Evolutionary conservation across 2,888 invertebrate species (phyloP).

Genomic region (Melitaea athalia): DNA sequence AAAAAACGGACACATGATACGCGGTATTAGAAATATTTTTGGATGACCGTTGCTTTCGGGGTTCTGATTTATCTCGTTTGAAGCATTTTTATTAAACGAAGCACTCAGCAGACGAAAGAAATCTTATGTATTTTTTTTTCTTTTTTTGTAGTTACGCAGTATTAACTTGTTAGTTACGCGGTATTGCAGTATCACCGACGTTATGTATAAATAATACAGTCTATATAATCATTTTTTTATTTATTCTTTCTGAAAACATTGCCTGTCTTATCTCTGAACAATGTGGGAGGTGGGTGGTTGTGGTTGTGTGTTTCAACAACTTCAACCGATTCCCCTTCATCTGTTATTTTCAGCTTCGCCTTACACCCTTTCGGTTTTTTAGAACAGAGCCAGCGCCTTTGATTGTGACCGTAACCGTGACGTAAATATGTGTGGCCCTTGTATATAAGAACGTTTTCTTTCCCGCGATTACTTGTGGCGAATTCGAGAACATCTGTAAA

Average conservation of each 20-base stretch:
- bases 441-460: slow-evolving; percentile 39
- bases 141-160: too few species aligned
- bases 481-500: slow-evolving; percentile 36
- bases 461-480: slow-evolving; percentile 41
- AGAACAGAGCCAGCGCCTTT: slow-evolving; percentile 41
- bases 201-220: too few species aligned
- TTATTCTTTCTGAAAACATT: slow-evolving; percentile 19
- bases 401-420: slow-evolving; percentile 32
- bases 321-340: slow-evolving; percentile 26
- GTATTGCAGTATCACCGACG: too few species aligned
- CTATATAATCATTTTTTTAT: neutral
- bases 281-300: slow-evolving; percentile 29
- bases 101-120: too few species aligned
- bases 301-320: slow-evolving; percentile 23
- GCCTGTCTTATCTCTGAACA: slow-evolving; percentile 25
- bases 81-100: too few species aligned
- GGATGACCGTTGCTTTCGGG: too few species aligned
- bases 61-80: too few species aligned
- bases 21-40: too few species aligned
- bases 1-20: too few species aligned
- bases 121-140: too few species aligned
- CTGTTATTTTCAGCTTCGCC: slow-evolving; percentile 33
- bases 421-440: slow-evolving; percentile 43
- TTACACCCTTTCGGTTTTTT: slow-evolving; percentile 36
- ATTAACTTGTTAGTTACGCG: too few species aligned